Percentiles rank a stretch among this genome's conserved stretches.
Conservation (phyloP, 2,113 vertebrate genomes). For the Podarcis cretensis region DNA sequence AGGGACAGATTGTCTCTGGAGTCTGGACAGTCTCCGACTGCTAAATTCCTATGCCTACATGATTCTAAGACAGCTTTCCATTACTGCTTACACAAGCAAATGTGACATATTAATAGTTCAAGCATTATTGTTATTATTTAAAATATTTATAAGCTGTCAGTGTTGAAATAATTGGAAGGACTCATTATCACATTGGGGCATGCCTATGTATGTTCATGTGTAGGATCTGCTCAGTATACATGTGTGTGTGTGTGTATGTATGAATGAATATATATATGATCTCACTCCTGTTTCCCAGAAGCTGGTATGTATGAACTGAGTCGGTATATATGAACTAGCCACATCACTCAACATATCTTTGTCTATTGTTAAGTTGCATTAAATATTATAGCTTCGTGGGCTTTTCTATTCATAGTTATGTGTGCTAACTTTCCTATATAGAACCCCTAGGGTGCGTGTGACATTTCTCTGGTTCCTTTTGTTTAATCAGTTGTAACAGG, state of each 20-base stretch:
- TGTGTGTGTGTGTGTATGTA: too few relatives aligned
- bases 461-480: slow-evolving; percentile 13
- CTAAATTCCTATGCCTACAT: not conserved
- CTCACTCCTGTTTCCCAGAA: too few relatives aligned
- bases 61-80: not conserved
- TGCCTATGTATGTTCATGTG: not conserved
- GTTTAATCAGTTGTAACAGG: slow-evolving; percentile 23
- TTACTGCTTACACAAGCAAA: too few relatives aligned
- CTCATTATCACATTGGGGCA: not conserved
- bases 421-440: not conserved
- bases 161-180: not conserved
- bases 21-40: not conserved
- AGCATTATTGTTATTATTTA: too few relatives aligned
- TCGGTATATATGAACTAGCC: not conserved
- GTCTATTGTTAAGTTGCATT: not conserved
- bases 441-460: not conserved
- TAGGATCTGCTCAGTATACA: not conserved
- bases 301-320: not conserved
- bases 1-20: too few relatives aligned
- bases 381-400: not conserved
- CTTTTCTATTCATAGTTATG: not conserved
- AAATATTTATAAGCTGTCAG: not conserved
- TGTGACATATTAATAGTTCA: too few relatives aligned
- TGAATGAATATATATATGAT: too few relatives aligned
- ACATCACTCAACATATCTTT: not conserved